These are phyloP conservation scores for Verasper variegatus DNA, from an alignment of 2,113 vertebrate genomes.

Conservation along the genomic window DNA sequence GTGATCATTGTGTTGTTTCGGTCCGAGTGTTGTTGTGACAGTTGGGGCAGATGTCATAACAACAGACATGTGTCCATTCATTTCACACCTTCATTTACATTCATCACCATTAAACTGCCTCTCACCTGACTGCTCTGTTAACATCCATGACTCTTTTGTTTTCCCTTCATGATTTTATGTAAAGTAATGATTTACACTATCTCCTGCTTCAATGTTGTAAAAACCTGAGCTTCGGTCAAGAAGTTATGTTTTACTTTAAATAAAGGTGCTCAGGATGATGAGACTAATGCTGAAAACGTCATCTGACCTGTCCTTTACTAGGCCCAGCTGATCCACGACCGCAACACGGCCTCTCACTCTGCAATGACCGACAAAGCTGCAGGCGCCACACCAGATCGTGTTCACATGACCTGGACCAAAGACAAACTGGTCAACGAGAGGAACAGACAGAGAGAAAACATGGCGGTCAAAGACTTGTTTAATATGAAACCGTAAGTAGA, in stretches of 20 bases:
- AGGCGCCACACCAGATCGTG: slow-evolving; percentile 76
- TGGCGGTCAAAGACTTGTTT: slow-evolving; percentile 90
- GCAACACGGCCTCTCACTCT: slow-evolving; percentile 87
- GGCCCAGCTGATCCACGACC: slow-evolving; percentile 93
- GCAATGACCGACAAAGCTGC: slow-evolving; percentile 61
- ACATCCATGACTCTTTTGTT: background rate
- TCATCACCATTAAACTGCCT: background rate
- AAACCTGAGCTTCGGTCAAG: background rate
- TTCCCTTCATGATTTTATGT: background rate
- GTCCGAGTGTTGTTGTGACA: background rate
- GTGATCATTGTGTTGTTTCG: too few relatives aligned
- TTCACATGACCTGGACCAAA: slow-evolving; percentile 99
- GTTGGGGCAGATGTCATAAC: background rate
- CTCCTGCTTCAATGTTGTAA: too few relatives aligned
- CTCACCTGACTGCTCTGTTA: background rate
- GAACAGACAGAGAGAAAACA: slow-evolving; percentile 84
- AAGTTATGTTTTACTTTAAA: background rate
- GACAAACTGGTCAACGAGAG: slow-evolving; percentile 89
- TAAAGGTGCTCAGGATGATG: background rate
- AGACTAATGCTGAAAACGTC: too few relatives aligned
- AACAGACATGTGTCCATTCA: background rate
- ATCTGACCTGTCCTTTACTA: slow-evolving; percentile 45
- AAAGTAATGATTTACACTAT: background rate
- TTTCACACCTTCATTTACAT: background rate
- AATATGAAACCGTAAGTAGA: slow-evolving; percentile 95